A percentile compares a stretch with the other conserved stretches of the same genome.
Conservation (phyloP, 64 coral and sea anemone species). For the Montipora capricornis region DNA sequence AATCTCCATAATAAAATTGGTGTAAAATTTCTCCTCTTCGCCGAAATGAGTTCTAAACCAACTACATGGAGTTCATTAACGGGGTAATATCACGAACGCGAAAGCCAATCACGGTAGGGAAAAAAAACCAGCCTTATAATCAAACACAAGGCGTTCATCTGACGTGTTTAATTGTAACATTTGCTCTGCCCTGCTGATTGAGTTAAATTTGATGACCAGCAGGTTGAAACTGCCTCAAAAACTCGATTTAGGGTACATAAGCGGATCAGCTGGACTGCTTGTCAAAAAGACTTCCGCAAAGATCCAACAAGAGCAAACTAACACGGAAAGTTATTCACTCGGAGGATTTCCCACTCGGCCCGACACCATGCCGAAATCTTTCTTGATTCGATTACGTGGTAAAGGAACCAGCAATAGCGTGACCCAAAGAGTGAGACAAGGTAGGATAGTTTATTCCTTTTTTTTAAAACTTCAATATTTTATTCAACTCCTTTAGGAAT, state of each 20-base stretch:
- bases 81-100: not conserved
- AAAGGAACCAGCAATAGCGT: not conserved
- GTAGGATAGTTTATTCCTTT: not conserved
- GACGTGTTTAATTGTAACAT: conserved; percentile 75
- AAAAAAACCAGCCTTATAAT: conserved; percentile 5
- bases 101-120: conserved; percentile 21
- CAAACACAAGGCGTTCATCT: conserved; percentile 36
- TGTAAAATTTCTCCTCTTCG: conserved; percentile 60
- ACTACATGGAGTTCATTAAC: conserved; percentile 63
- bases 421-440: not conserved
- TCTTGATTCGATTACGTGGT: conserved; percentile 14
- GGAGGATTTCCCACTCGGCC: not conserved
- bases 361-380: conserved; percentile 63
- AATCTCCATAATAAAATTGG: conserved; percentile 64
- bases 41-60: conserved; percentile 71
- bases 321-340: not conserved
- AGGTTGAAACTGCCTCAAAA: not conserved
- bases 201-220: conserved; percentile 53
- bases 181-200: conserved; percentile 38
- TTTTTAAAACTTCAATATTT: not conserved
- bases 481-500: not conserved
- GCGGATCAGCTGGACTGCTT: conserved; percentile 31
- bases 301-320: not conserved
- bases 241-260: conserved; percentile 15
- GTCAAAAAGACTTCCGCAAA: not conserved